These are phyloP conservation scores for Coleophora deauratella DNA, from an alignment of 2,888 invertebrate species.

Conservation along the genomic window DNA sequence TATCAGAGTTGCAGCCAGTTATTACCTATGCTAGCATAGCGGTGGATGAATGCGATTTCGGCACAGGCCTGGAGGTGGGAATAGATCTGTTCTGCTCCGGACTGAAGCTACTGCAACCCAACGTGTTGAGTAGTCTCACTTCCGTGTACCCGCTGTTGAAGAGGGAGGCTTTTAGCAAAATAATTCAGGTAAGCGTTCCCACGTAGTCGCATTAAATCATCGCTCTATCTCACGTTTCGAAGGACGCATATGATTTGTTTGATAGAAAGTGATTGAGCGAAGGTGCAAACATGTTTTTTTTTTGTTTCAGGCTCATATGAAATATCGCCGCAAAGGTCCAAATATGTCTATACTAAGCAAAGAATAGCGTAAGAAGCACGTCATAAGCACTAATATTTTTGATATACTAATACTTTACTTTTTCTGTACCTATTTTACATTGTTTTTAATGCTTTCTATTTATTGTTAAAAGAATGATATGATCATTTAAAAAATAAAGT, in stretches of 20 bases:
- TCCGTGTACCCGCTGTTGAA: slow-evolving; percentile 85
- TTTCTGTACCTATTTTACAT: too few species aligned
- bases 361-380: slow-evolving; percentile 8
- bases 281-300: background rate
- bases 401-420: background rate
- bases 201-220: too few species aligned
- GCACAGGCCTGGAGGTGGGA: slow-evolving; percentile 92
- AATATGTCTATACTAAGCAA: slow-evolving; percentile 40
- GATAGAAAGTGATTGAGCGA: too few species aligned
- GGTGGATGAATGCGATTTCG: slow-evolving; percentile 96
- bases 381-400: too few species aligned
- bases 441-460: too few species aligned
- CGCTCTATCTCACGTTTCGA: too few species aligned
- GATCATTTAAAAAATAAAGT: too few species aligned
- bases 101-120: slow-evolving; percentile 77
- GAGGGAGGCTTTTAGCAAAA: slow-evolving; percentile 81
- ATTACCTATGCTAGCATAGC: slow-evolving; percentile 91
- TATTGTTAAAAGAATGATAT: too few species aligned
- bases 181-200: slow-evolving; percentile 68
- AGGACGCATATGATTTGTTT: too few species aligned
- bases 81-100: slow-evolving; percentile 89
- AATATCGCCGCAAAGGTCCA: slow-evolving; percentile 76
- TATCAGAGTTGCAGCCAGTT: slow-evolving; percentile 84
- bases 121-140: slow-evolving; percentile 77
- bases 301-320: slow-evolving; percentile 79